Base-by-base conservation (phyloP, 2,113 vertebrate species). In the Capreolus pygargus region DNA sequence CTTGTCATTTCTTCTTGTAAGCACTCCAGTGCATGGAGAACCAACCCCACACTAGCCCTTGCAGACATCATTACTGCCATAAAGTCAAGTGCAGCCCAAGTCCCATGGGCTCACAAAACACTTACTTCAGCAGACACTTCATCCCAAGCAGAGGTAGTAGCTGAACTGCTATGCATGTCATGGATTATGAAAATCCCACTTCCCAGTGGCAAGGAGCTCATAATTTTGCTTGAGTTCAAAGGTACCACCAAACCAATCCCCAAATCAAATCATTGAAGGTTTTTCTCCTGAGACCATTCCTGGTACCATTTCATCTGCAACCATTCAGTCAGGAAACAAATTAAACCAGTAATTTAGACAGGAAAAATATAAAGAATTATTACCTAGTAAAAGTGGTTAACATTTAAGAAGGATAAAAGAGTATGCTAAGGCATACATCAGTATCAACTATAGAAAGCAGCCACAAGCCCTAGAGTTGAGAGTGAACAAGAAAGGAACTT, bases 331-430 rank as follows among this genome's bases (percentile, higher is more conserved):
- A 81, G 52, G 27, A 89, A 90, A 57, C n/a, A 76, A 89, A 88
- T 43, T 16, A 87, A 52, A 54, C 39, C 43, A 86, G 67, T 52
- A 50, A 58, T 70, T 81, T 79, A 94, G 84, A 85, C 21, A 94
- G 39, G 57, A 79, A 84, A 61, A n/a, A 58, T 64, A 52, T 16
- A 79, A 21, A 76, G 79, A 81, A 86, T 54, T 45, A 78, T 39
- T 23, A 64, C 39, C 61, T 57, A 83, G n/a, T 54, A 57, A 81
- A 70, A 11, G 52, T 28, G 16, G 54, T 45, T 57, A 52, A 25
- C 8, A 13, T 45, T 55, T 19, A 47, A 92, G 23, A 36, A 55
- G 16, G 45, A 36, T 55, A 16, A 57, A 60, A 76, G 86, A 23
- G 13, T 14, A 23, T 11, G 33, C 27, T 58, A n/a, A 5, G 23